Percentiles rank a stretch among this genome's conserved stretches.
These are phyloP conservation scores for Onthophagus sagittarius DNA, from an alignment of 2,888 invertebrate species.

Conservation along the genomic window DNA sequence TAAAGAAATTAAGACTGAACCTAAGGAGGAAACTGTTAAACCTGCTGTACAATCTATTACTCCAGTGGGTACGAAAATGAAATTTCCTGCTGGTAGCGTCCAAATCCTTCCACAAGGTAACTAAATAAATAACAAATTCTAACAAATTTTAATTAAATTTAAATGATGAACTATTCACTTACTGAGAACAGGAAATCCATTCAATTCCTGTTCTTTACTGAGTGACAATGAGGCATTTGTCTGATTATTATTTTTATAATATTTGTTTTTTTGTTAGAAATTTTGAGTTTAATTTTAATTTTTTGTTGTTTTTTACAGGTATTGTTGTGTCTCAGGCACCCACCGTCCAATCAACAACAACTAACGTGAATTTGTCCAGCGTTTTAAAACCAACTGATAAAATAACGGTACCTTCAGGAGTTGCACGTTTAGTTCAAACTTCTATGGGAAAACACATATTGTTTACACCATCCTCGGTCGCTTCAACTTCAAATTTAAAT, in stretches of 20 bases:
- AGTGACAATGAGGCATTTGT: slow-evolving; percentile 10
- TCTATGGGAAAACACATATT: slow-evolving; percentile 67
- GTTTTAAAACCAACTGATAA: slow-evolving; percentile 43
- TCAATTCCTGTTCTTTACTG: slow-evolving; percentile 7
- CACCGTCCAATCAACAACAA: slow-evolving; percentile 31
- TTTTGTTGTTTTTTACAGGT: slow-evolving; percentile 41
- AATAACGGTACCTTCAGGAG: slow-evolving; percentile 40
- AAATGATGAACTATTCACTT: not conserved
- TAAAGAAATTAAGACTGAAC: slow-evolving; percentile 21
- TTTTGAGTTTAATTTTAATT: slow-evolving; percentile 12
- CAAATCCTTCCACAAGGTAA: slow-evolving; percentile 23
- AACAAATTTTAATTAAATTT: not conserved
- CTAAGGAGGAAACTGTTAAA: slow-evolving; percentile 16
- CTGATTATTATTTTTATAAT: slow-evolving; percentile 1
- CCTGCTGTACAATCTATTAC: not conserved
- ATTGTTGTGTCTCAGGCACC: slow-evolving; percentile 50
- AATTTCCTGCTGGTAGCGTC: slow-evolving; percentile 19
- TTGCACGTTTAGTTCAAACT: slow-evolving; percentile 69
- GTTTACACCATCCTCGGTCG: slow-evolving; percentile 53
- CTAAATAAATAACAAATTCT: not conserved
- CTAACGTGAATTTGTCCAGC: slow-evolving; percentile 39
- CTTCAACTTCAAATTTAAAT: slow-evolving; percentile 43
- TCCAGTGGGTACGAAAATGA: slow-evolving; percentile 15
- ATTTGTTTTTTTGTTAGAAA: not conserved
- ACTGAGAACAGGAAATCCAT: slow-evolving; percentile 9